phyloP scores from a whole-genome alignment of 23 tunicate genomes.

The Corella eumyota region DNA sequence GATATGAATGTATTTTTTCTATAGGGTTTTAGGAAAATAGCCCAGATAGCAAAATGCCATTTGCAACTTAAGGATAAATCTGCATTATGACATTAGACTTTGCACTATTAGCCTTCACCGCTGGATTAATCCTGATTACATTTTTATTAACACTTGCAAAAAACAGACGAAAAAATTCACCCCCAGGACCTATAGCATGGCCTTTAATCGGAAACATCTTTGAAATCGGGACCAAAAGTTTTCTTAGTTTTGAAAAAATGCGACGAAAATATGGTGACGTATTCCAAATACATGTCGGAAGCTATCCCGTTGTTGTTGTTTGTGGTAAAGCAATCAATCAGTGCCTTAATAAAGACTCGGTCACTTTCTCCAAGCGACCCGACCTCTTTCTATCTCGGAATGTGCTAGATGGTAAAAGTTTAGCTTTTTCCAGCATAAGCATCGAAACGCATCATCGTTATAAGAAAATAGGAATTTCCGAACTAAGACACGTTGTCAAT shows the following conservation, averaged over 20 bases:
- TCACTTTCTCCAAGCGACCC: conserved; percentile 36
- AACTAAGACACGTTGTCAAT: conserved; percentile 8
- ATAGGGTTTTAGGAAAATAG: too few relatives aligned
- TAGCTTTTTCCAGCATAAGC: conserved; percentile 21
- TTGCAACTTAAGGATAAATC: too few relatives aligned
- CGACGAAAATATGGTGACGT: conserved; percentile 35
- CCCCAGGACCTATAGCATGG: conserved; percentile 31
- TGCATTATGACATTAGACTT: too few relatives aligned
- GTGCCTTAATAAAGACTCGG: conserved; percentile 21
- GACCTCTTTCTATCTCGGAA: conserved; percentile 1
- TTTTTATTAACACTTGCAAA: too few relatives aligned
- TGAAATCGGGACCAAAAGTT: conserved; percentile 7
- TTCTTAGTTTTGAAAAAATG: conserved; percentile 5
- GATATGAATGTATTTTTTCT: too few relatives aligned
- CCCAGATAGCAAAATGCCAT: too few relatives aligned
- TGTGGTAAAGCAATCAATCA: conserved; percentile 5
- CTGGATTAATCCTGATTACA: too few relatives aligned
- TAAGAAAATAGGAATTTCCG: conserved; percentile 23
- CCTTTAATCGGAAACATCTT: conserved; percentile 45
- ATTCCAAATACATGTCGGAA: conserved; percentile 19
- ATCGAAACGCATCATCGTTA: conserved; percentile 22
- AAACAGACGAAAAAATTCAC: too few relatives aligned
- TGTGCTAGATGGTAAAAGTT: conserved; percentile 27
- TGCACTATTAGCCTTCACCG: too few relatives aligned
- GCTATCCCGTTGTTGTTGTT: conserved; percentile 11